A percentile compares a stretch with the other conserved stretches of the same genome.
These are phyloP conservation scores for Plecturocebus donacophilus DNA, from an alignment of 2,113 vertebrate genomes.

Conservation along the genomic window DNA sequence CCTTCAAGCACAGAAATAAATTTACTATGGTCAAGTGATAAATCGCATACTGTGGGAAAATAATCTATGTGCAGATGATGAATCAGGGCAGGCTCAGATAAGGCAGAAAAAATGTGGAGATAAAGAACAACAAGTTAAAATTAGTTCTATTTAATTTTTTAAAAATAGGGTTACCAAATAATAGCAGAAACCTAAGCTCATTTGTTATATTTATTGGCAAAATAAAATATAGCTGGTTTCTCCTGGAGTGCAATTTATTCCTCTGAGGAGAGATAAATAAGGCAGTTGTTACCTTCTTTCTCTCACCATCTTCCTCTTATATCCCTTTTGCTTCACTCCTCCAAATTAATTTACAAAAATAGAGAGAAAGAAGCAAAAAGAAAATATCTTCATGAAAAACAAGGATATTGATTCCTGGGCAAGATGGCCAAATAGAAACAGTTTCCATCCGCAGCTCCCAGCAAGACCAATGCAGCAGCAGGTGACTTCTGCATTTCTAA, in stretches of 20 bases:
- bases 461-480: too few species aligned
- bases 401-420: too few species aligned
- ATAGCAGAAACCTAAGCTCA: background rate
- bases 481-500: too few species aligned
- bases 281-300: background rate
- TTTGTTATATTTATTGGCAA: constrained; percentile 35
- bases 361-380: background rate
- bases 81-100: background rate
- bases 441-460: too few species aligned
- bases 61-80: background rate
- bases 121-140: background rate
- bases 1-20: background rate
- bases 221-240: background rate
- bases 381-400: background rate
- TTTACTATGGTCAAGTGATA: background rate
- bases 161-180: background rate
- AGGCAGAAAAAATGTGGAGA: background rate
- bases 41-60: background rate
- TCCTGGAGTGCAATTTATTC: background rate
- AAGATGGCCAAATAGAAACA: too few species aligned
- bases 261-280: background rate
- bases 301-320: background rate
- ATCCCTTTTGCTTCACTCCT: background rate
- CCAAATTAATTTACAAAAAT: background rate
- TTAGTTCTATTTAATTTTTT: constrained; percentile 28